Evolutionary conservation across 2,888 invertebrate species (phyloP), one percentile per base, ranked within the genome.

Genomic region (Pediacus dermestoides): DNA sequence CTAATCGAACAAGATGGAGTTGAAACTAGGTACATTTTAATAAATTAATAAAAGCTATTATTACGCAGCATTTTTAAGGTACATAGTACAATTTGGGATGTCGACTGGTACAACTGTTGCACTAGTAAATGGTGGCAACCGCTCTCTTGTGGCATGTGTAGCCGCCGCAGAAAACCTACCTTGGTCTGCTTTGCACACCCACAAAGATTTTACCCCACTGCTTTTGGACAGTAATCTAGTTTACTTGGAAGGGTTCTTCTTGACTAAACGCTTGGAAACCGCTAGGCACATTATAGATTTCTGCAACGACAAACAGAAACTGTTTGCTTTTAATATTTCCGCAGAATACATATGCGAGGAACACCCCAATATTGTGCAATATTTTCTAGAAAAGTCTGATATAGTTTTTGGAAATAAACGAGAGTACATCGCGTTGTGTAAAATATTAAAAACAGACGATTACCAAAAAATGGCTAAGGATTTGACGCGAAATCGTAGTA

Each of bases 241-340:
- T 16, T 77, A 77, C 47, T 64, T 79, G 34, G 78, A 78, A 61
- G 77, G 76, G 3, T 79, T 74, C 59, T 79, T 79, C 57, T 57
- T 79, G 27, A 72, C 75, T 0, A 67, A 75, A 13, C 68, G 76
- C 13, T 58, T 61, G 16, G 66, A 70, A 13, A 67, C 71, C 2
- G 70, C 72, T 3, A 54, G 67, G 22, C 66, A 70, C 48, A 62
- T 78, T 16, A 53, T 73, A 26, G 58, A 71, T 15, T 66, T 69
- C 39, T 67, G 73, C 28, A 54, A 60, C 4, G 51, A 61, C 6
- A 65, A 46, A 26, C 55, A 60, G 42, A 74, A 56, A 53, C 38
- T 67, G 4, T 59, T 78, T 38, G 72, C 70, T 1, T 68, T 76
- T 38, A 79, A 78, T 63, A 64, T 79, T 30, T 74, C 71, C 52